Evolutionary conservation across 2,888 invertebrate genomes (phyloP), one percentile per base, ranked within the genome.

Genomic region (Melinaea menophilus): DNA sequence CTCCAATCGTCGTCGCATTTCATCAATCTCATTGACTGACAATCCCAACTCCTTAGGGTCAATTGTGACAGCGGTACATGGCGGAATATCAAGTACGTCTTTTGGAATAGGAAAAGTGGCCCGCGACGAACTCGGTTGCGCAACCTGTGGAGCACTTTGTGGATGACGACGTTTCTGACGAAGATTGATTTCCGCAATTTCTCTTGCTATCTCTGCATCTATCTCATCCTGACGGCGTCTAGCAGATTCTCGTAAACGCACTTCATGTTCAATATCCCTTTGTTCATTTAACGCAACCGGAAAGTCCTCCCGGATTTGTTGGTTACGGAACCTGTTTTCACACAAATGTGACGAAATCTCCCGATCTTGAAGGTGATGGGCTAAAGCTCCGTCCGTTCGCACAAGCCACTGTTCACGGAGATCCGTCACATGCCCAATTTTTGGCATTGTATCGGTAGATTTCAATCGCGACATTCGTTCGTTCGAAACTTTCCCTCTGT

Each of bases 381-480:
- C 91, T 55, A 91, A 80, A 37, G 90, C 90, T 0, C 90, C 90
- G 69, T 91, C 91, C 2, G 90, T 72, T 1, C 90, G 82, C 71
- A 91, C 90, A 63, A 91, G 74, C 91, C 91, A 91, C 76, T 90
- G 90, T 75, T 90, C 88, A 45, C 90, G 82, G 55, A 90, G 75
- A 64, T 89, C 90, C 31, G 88, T 90, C 69, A 90, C 90, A 67
- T 85, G 90, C 65, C 90, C 90, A 59, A 88, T 78, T 76, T 90
- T 90, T 5, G 90, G 90, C 90, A 90, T 86, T 46, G 90, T 90
- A 67, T 88, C 90, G 66, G 81, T 85, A 57, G 87, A 75, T 73
- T 87, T 83, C 68, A 84, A 85, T 59, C 85, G 81, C 62, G 90
- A 80, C 90, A 90, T 90, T 73, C 63, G 67, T 59, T 37, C 12